Evolutionary conservation across 2,797 vertebrate genomes (phyloP), one percentile per base, ranked within the genome.

Genomic region (Sebastes melanostomus): DNA sequence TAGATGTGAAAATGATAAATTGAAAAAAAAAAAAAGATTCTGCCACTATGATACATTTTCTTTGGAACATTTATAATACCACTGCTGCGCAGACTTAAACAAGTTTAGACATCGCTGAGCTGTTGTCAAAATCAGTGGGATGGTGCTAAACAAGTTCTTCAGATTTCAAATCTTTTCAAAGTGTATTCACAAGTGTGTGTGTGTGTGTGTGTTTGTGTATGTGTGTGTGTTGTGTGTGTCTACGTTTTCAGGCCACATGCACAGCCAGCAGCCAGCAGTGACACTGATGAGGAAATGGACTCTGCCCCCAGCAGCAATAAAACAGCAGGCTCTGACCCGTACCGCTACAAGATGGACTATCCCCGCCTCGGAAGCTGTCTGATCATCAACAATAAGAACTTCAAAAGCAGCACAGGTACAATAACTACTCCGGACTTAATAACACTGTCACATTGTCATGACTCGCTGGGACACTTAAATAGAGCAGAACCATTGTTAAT

Each of bases 321-420:
- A 20, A n/a, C 36, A 24, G 22, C n/a, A 10, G 25, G 1, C 3
- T 27, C 10, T 2, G 86, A 91, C 67, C 42, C 56, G 0, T 82
- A 80, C 82, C 18, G 70, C 61, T 94, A 94, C 91, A 91, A 18
- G 13, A 91, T 88, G 85, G 88, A 94, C 82, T 94, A 86, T 59
- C 82, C 86, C n/a, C 9, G 8, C 46, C 34, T 92, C 1, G 93
- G 93, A 73, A 72, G 24, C 36, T 94, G 93, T 66, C 65, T 94
- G 50, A 88, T 94, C 1, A 92, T 94, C 85, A 94, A 94, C 88
- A 94, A 94, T 42, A 93, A 94, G 88, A 92, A 93, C 84, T 93
- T 94, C 55, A 0, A 84, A 27, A 3, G 0, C 0, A 22, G 2
- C 25, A 89, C 77, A 55, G 14, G 42, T 46, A 46, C 3, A 3